phyloP scores from a whole-genome alignment of 2,888 invertebrate genomes.

The Andrena minutula region DNA sequence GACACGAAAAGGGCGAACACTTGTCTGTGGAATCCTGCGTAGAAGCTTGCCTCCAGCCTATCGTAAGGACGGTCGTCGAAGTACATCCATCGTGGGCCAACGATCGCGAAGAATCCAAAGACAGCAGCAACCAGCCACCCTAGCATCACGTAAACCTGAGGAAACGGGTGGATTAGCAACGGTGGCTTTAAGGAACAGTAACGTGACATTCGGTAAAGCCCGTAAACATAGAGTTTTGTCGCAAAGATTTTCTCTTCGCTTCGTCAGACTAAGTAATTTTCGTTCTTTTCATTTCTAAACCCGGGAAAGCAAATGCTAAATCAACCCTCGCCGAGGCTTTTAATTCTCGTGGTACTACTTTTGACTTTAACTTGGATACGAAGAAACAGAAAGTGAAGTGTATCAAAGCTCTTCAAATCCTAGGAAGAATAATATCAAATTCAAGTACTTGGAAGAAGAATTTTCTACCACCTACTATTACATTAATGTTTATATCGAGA shows the following conservation, averaged over 20 bases:
- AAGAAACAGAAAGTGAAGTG: too few relatives aligned
- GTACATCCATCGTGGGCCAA: conserved; percentile 78
- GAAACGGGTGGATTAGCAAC: neutral
- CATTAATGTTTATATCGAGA: too few relatives aligned
- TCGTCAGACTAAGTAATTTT: neutral
- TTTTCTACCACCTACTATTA: too few relatives aligned
- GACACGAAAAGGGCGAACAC: conserved; percentile 77
- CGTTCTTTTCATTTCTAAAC: too few relatives aligned
- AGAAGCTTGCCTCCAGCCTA: conserved; percentile 78
- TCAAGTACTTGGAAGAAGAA: too few relatives aligned
- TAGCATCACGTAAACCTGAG: conserved; percentile 67
- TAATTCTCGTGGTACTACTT: too few relatives aligned
- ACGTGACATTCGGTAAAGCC: too few relatives aligned
- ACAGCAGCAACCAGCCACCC: conserved; percentile 76
- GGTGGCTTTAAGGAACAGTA: neutral
- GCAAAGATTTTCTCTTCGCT: conserved; percentile 25
- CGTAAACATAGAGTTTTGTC: neutral
- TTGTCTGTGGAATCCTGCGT: conserved; percentile 80
- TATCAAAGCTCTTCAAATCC: too few relatives aligned
- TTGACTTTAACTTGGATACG: too few relatives aligned
- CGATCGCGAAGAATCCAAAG: conserved; percentile 67
- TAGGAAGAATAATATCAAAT: too few relatives aligned
- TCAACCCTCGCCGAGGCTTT: too few relatives aligned
- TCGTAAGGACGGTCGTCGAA: conserved; percentile 74
- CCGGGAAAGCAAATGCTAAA: too few relatives aligned